These are phyloP conservation scores for Hirudinaria manillensis DNA, from an alignment of 2,888 invertebrate species.

Conservation along the genomic window DNA sequence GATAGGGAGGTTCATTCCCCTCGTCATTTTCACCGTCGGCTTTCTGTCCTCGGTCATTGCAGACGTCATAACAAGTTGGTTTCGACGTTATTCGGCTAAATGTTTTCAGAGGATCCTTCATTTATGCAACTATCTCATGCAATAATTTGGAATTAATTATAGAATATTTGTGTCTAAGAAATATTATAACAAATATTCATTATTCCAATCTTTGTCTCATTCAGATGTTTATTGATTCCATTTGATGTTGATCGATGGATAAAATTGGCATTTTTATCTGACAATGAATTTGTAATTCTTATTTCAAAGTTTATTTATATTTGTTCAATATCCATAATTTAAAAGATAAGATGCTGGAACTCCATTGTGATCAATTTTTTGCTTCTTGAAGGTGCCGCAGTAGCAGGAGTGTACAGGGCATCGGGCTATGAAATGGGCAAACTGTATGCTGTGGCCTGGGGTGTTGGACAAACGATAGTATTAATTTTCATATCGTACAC, in stretches of 20 bases:
- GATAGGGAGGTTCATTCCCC: slow-evolving; percentile 84
- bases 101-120: background rate
- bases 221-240: too few species aligned
- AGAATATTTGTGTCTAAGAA: background rate
- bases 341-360: too few species aligned
- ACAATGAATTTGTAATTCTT: background rate
- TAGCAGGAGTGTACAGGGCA: slow-evolving; percentile 86
- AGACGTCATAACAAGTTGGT: slow-evolving; percentile 60
- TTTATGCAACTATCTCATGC: background rate
- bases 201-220: too few species aligned
- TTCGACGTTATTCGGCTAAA: background rate
- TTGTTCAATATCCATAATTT: background rate
- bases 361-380: background rate
- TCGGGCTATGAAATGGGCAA: slow-evolving; percentile 82
- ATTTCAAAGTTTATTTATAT: background rate
- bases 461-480: slow-evolving; percentile 82
- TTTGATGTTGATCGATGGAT: too few species aligned
- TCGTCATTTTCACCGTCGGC: slow-evolving; percentile 76
- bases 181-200: too few species aligned
- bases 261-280: too few species aligned
- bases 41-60: slow-evolving; percentile 79
- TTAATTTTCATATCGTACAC: slow-evolving; percentile 86
- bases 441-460: slow-evolving; percentile 86
- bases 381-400: slow-evolving; percentile 72
- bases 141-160: background rate